These are phyloP conservation scores for Cephalopachus bancanus DNA, from an alignment of 2,797 vertebrate species.

Conservation along the genomic window DNA sequence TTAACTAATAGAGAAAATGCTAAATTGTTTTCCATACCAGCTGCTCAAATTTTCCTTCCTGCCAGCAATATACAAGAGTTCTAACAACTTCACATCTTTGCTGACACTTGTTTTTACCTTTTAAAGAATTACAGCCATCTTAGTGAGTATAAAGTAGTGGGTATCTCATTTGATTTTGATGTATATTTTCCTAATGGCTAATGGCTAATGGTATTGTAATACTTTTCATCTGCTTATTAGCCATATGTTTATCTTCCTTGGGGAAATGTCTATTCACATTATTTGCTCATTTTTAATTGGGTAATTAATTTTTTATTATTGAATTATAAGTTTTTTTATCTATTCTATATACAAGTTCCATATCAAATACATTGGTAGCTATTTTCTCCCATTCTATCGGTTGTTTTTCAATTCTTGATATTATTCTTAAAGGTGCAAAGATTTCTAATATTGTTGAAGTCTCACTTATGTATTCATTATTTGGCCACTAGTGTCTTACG, in stretches of 20 bases:
- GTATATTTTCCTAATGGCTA: conserved; percentile 3
- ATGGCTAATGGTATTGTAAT: background rate
- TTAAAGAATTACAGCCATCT: background rate
- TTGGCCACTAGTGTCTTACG: background rate
- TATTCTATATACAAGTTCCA: background rate
- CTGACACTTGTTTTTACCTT: background rate
- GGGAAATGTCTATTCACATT: conserved; percentile 45
- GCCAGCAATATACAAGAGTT: background rate
- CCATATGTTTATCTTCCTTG: conserved; percentile 16
- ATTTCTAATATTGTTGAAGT: conserved; percentile 22
- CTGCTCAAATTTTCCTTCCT: background rate
- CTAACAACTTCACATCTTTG: background rate
- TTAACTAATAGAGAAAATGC: background rate
- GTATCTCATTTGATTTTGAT: conserved; percentile 18
- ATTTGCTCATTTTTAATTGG: conserved; percentile 23
- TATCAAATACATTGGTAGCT: conserved; percentile 28
- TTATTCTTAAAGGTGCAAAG: background rate
- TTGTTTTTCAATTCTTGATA: conserved; percentile 41
- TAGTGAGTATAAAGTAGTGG: background rate
- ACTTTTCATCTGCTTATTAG: background rate
- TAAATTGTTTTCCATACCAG: background rate
- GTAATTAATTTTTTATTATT: conserved; percentile 22
- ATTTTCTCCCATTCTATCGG: background rate
- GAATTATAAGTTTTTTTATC: conserved; percentile 36
- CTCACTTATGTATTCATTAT: conserved; percentile 27